These are phyloP conservation scores for Ridgeia piscesae DNA, from an alignment of 1,140 invertebrate species.

Conservation along the genomic window DNA sequence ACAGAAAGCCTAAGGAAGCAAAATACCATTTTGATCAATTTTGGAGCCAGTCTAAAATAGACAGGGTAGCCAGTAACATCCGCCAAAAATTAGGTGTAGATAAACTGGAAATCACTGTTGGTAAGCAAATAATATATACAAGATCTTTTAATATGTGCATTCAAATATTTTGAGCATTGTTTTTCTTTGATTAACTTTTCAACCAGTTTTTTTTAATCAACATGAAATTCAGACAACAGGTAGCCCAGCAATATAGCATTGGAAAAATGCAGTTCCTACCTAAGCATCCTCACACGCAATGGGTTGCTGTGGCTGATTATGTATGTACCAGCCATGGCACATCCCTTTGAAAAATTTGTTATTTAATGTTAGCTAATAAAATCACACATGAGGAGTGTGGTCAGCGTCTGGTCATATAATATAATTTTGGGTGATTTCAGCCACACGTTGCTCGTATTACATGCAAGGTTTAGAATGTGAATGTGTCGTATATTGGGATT, in stretches of 20 bases:
- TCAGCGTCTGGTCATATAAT: no score
- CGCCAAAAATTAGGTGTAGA: not conserved
- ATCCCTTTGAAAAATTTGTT: no score
- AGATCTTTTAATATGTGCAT: no score
- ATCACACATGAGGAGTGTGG: no score
- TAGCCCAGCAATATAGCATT: not conserved
- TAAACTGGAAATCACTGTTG: not conserved
- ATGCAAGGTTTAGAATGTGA: no score
- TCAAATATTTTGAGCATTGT: not conserved
- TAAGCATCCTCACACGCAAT: no score
- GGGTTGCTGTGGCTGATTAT: no score
- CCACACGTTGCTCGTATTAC: no score
- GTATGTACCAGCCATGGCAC: no score
- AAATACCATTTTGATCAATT: not conserved
- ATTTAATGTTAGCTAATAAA: no score
- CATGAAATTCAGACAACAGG: not conserved
- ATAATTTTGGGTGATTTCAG: no score
- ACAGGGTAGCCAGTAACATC: not conserved
- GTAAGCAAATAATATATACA: not conserved
- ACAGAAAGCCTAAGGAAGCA: conserved; percentile 3
- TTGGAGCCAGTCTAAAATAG: not conserved
- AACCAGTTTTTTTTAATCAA: not conserved
- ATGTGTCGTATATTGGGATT: no score
- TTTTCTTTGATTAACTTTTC: not conserved
- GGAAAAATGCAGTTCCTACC: not conserved